Evolutionary conservation across 2,113 vertebrate genomes (phyloP).

Genomic region (Microcebus murinus): DNA sequence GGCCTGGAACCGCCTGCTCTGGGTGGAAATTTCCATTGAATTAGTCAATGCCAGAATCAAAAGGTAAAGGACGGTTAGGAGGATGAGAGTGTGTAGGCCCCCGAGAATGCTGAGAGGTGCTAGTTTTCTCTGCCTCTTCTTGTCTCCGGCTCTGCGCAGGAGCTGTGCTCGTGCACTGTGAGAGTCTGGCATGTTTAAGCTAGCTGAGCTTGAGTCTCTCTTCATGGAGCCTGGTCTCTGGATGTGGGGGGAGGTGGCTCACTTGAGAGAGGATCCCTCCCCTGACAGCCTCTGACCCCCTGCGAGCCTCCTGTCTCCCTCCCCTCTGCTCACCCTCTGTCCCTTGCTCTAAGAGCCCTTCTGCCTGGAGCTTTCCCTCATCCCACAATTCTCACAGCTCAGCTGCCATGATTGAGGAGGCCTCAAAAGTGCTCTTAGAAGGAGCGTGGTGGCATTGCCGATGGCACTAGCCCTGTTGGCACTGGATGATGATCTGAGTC

Average conservation of each 20-base stretch:
- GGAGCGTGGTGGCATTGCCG: neutral
- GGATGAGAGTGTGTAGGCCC: neutral
- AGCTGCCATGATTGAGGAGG: too few species aligned
- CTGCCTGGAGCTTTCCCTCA: neutral
- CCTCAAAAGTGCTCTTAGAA: neutral
- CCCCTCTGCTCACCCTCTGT: neutral
- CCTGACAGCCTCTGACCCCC: neutral
- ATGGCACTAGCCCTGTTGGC: too few species aligned
- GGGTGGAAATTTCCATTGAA: neutral
- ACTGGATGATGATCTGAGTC: too few species aligned
- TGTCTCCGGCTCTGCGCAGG: rapidly evolving
- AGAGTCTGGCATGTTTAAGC: neutral
- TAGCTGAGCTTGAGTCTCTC: neutral
- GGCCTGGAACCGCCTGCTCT: neutral
- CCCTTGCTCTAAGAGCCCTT: neutral
- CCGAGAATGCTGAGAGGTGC: rapidly evolving
- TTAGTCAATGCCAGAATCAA: neutral
- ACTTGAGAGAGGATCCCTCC: rapidly evolving
- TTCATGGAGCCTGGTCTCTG: neutral
- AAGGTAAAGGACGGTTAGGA: neutral
- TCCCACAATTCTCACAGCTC: neutral
- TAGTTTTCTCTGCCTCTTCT: neutral
- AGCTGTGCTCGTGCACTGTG: neutral
- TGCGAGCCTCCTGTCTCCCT: neutral
- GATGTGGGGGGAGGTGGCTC: neutral